Conservation (phyloP, 2,113 vertebrate genomes). For the Epinephelus fuscoguttatus region DNA sequence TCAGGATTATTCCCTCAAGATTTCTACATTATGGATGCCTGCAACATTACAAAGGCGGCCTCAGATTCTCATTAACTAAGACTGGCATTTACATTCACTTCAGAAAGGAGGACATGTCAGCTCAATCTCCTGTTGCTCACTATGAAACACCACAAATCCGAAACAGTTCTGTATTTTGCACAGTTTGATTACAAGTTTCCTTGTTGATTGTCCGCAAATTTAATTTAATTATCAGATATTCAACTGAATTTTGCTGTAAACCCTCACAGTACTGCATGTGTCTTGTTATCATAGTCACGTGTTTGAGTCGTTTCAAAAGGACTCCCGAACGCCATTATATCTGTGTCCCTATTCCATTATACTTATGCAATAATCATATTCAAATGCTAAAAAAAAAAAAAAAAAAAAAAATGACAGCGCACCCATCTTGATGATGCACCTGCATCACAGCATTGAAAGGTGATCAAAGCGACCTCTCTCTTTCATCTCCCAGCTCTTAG, state of each 20-base stretch:
- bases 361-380: constrained; percentile 28
- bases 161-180: neutral
- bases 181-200: neutral
- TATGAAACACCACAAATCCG: neutral
- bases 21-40: constrained; percentile 69
- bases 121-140: constrained; percentile 23
- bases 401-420: neutral
- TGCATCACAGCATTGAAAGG: constrained; percentile 48
- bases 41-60: constrained; percentile 66
- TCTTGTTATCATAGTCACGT: constrained; percentile 12
- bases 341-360: constrained; percentile 25
- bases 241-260: neutral
- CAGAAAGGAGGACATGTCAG: constrained; percentile 51
- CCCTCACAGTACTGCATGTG: neutral
- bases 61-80: constrained; percentile 80
- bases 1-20: constrained; percentile 79
- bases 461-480: constrained; percentile 56
- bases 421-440: constrained; percentile 51
- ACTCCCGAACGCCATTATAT: neutral
- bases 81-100: constrained; percentile 74
- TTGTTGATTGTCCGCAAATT: neutral
- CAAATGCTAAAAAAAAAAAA: constrained; percentile 42
- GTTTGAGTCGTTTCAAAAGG: constrained; percentile 29
- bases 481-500: constrained; percentile 48
- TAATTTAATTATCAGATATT: neutral